These are phyloP conservation scores for Lordiphosa collinella DNA, from an alignment of 1,140 invertebrate genomes.

Conservation along the genomic window DNA sequence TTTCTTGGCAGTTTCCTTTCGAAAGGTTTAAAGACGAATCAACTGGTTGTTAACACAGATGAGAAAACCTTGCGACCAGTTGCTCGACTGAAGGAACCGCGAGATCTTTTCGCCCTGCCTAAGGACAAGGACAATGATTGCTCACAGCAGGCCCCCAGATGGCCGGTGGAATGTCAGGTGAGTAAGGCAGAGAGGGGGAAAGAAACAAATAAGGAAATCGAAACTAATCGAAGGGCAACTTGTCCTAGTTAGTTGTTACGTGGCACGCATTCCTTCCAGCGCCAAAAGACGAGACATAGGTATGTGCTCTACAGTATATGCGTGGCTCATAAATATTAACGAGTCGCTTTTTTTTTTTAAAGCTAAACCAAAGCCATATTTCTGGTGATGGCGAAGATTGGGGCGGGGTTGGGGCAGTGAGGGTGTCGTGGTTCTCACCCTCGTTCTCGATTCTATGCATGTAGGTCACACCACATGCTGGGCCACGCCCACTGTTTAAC, in stretches of 20 bases:
- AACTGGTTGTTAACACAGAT: slow-evolving; percentile 85
- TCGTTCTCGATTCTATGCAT: slow-evolving; percentile 12
- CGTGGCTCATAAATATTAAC: slow-evolving; percentile 53
- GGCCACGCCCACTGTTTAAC: slow-evolving; percentile 18
- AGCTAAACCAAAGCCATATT: slow-evolving; percentile 5
- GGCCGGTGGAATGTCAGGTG: slow-evolving; percentile 94
- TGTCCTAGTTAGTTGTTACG: background rate
- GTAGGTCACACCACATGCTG: slow-evolving; percentile 37
- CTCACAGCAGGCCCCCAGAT: slow-evolving; percentile 88
- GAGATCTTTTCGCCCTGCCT: slow-evolving; percentile 85
- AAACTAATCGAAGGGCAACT: background rate
- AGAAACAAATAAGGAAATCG: background rate
- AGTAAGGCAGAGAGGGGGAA: too few species aligned
- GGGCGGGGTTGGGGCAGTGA: background rate
- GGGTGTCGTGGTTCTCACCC: slow-evolving; percentile 6
- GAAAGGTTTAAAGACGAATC: slow-evolving; percentile 83
- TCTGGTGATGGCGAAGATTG: background rate
- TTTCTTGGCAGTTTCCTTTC: slow-evolving; percentile 78
- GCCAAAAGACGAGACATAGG: too few species aligned
- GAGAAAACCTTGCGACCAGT: slow-evolving; percentile 82
- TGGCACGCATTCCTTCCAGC: too few species aligned
- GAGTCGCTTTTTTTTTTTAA: slow-evolving; percentile 17
- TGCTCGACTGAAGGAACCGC: slow-evolving; percentile 84
- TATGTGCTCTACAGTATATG: slow-evolving; percentile 1
- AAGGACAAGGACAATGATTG: slow-evolving; percentile 84